Conservation (phyloP, 2,797 vertebrate genomes). For the Rachycentron canadum region DNA sequence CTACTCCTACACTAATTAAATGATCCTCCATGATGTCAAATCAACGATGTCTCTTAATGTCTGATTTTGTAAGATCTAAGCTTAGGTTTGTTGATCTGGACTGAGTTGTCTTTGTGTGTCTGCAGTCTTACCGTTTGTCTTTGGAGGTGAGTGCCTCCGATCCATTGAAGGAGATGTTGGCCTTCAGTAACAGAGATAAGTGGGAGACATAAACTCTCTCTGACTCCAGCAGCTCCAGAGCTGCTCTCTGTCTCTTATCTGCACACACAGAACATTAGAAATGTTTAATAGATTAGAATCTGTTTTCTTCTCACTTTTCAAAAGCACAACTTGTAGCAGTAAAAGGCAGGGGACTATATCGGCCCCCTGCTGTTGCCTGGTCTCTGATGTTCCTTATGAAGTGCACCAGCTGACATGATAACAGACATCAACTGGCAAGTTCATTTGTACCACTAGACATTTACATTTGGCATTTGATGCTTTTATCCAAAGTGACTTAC, state of each 20-base stretch:
- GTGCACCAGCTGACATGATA: no score
- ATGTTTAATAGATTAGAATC: neutral
- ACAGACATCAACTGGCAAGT: neutral
- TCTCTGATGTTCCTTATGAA: no score
- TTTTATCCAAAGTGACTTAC: no score
- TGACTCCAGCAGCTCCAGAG: constrained; percentile 95
- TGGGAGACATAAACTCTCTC: constrained; percentile 96
- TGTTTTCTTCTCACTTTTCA: neutral
- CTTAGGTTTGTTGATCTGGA: no score
- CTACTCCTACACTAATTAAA: neutral
- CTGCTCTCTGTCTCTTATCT: constrained; percentile 93
- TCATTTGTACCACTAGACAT: neutral
- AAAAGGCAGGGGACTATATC: neutral
- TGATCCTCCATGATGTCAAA: neutral
- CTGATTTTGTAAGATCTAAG: neutral
- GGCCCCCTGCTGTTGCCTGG: no score
- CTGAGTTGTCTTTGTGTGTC: neutral
- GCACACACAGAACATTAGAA: constrained; percentile 33
- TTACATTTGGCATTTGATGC: no score
- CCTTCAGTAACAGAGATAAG: constrained; percentile 94
- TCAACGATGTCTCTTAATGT: neutral
- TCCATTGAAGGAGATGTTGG: constrained; percentile 94
- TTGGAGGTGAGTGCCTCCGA: constrained; percentile 90
- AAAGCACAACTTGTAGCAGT: no score
- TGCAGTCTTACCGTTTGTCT: constrained; percentile 90